Evolutionary conservation across 1,140 invertebrate species (phyloP).

Genomic region (Lepidurus apus): DNA sequence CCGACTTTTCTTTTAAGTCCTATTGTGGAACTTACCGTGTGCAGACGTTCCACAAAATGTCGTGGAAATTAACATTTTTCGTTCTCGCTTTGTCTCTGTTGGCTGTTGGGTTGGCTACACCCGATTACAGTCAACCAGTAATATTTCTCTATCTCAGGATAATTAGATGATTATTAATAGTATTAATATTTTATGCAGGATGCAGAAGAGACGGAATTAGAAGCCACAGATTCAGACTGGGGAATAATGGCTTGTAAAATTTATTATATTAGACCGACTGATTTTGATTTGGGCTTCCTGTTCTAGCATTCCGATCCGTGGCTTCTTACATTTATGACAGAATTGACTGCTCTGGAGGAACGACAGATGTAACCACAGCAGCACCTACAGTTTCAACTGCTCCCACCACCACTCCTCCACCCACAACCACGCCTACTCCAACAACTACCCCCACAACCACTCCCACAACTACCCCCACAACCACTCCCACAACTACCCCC

Average conservation of each 20-base stretch:
- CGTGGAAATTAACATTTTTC: neutral
- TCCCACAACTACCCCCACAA: neutral
- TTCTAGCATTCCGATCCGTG: neutral
- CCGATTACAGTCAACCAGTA: neutral
- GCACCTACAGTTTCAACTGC: neutral
- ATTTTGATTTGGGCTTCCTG: neutral
- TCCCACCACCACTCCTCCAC: neutral
- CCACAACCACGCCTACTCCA: neutral
- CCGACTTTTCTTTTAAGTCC: neutral
- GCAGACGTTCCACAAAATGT: neutral
- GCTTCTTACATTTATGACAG: neutral
- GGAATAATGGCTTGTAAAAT: neutral
- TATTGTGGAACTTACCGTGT: neutral
- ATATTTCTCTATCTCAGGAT: neutral
- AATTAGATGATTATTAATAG: neutral
- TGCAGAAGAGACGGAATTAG: neutral
- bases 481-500: neutral
- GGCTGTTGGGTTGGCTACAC: neutral
- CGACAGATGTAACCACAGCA: neutral
- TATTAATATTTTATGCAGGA: neutral
- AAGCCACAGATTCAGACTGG: neutral
- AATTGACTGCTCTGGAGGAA: slow-evolving; percentile 4
- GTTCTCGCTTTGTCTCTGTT: neutral
- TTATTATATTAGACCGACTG: neutral
- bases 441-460: too few relatives aligned